Percentiles rank a stretch among this genome's conserved stretches.
Evolutionary conservation across 2,888 invertebrate species (phyloP).

Genomic region (Epirrhoe tristata): DNA sequence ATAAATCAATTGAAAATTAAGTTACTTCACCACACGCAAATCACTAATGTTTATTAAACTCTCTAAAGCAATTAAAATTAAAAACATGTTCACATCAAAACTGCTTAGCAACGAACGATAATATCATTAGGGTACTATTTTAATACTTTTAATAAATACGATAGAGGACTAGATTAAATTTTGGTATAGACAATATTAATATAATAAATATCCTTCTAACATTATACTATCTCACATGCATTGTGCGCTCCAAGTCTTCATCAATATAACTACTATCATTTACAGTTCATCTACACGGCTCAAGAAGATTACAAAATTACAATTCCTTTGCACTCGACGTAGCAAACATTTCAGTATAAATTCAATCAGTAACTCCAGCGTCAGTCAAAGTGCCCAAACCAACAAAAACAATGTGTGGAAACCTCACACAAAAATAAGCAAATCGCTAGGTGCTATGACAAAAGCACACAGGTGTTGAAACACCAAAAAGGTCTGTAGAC

Average conservation of each 20-base stretch:
- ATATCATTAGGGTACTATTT: not conserved
- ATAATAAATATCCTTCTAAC: slow-evolving; percentile 66
- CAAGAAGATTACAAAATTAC: slow-evolving; percentile 28
- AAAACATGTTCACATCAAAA: not conserved
- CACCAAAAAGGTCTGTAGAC: slow-evolving; percentile 28
- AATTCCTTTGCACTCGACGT: slow-evolving; percentile 35
- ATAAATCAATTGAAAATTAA: not conserved
- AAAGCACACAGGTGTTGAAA: slow-evolving; percentile 43
- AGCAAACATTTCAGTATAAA: slow-evolving; percentile 26
- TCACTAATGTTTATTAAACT: slow-evolving; percentile 2
- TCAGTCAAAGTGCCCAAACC: slow-evolving; percentile 25
- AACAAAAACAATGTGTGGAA: no score
- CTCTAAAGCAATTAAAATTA: slow-evolving; percentile 1
- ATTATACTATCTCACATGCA: slow-evolving; percentile 76
- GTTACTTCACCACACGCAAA: not conserved
- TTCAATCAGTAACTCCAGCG: slow-evolving; percentile 33
- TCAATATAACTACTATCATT: slow-evolving; percentile 46
- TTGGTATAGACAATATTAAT: slow-evolving; percentile 49
- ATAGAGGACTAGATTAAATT: slow-evolving; percentile 48
- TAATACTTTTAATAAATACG: slow-evolving; percentile 34
- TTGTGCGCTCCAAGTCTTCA: slow-evolving; percentile 82
- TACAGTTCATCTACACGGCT: slow-evolving; percentile 23
- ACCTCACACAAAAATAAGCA: slow-evolving; percentile 36
- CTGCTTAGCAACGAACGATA: not conserved
- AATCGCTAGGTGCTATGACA: slow-evolving; percentile 42